Conservation (phyloP, 2,113 vertebrate genomes). For the Lepus timidus region DNA sequence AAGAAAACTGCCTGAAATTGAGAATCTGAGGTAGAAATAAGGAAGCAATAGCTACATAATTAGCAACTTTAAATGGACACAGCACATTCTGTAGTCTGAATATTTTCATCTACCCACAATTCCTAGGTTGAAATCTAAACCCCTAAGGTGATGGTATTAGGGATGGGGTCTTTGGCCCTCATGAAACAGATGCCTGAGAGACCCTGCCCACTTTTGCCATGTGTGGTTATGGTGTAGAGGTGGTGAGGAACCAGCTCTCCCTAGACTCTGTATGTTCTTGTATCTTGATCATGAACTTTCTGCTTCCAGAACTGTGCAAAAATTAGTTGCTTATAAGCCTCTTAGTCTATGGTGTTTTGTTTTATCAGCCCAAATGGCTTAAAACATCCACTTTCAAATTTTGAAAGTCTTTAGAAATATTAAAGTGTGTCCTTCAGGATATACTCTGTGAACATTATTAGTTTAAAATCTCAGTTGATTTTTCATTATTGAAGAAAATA, state of each 20-base stretch:
- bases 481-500: constrained; percentile 71
- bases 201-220: background rate
- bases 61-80: constrained; percentile 8
- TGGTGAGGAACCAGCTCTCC: background rate
- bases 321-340: background rate
- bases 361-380: constrained; percentile 47
- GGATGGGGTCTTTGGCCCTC: no score
- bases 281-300: background rate
- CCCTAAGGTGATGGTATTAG: background rate
- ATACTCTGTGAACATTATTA: constrained; percentile 58
- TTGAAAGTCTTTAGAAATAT: constrained; percentile 72
- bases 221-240: background rate
- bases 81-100: background rate
- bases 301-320: background rate
- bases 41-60: constrained; percentile 12
- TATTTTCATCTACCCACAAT: background rate
- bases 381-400: constrained; percentile 54
- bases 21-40: constrained; percentile 48
- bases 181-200: background rate
- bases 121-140: background rate
- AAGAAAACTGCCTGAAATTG: constrained; percentile 33
- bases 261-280: no score
- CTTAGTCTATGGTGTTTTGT: background rate
- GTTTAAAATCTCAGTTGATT: constrained; percentile 67
- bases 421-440: constrained; percentile 52